A percentile compares a stretch with the other conserved stretches of the same genome.
These are phyloP conservation scores for Blastobasis adustella DNA, from an alignment of 2,888 invertebrate genomes.

Conservation along the genomic window DNA sequence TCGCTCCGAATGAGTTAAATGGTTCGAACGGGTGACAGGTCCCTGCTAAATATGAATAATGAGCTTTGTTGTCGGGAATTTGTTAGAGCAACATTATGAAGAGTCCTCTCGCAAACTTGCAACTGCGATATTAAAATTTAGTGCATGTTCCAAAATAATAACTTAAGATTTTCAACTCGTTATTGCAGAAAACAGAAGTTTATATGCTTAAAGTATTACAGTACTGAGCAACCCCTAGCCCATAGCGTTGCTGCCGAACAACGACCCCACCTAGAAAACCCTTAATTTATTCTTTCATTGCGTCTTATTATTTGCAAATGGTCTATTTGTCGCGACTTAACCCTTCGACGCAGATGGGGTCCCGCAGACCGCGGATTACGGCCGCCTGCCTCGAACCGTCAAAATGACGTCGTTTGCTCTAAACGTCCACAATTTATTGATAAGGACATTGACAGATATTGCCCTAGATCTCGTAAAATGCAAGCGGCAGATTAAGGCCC, in stretches of 20 bases:
- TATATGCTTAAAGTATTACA: too few species aligned
- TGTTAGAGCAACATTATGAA: too few species aligned
- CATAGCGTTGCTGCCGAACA: too few species aligned
- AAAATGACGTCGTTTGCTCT: slow-evolving; percentile 67
- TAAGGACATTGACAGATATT: slow-evolving; percentile 74
- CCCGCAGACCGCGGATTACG: slow-evolving; percentile 63
- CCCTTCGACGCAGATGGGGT: slow-evolving; percentile 70
- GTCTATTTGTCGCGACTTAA: slow-evolving; percentile 73
- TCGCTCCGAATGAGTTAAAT: slow-evolving; percentile 11
- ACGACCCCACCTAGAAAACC: slow-evolving; percentile 26
- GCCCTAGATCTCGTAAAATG: slow-evolving; percentile 66
- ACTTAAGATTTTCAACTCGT: too few species aligned
- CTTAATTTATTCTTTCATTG: slow-evolving; percentile 74
- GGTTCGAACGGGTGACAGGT: slow-evolving; percentile 5
- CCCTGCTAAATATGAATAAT: too few species aligned
- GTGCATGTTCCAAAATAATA: too few species aligned
- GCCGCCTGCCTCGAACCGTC: slow-evolving; percentile 59
- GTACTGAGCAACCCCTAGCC: too few species aligned
- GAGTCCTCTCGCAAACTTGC: too few species aligned
- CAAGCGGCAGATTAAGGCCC: slow-evolving; percentile 68
- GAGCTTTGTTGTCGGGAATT: too few species aligned
- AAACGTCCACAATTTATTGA: slow-evolving; percentile 71
- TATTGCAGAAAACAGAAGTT: too few species aligned
- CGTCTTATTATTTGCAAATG: slow-evolving; percentile 75
- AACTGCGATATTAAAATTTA: too few species aligned